These are phyloP conservation scores for Sinella curviseta DNA, from an alignment of 1,140 invertebrate genomes.

Conservation along the genomic window DNA sequence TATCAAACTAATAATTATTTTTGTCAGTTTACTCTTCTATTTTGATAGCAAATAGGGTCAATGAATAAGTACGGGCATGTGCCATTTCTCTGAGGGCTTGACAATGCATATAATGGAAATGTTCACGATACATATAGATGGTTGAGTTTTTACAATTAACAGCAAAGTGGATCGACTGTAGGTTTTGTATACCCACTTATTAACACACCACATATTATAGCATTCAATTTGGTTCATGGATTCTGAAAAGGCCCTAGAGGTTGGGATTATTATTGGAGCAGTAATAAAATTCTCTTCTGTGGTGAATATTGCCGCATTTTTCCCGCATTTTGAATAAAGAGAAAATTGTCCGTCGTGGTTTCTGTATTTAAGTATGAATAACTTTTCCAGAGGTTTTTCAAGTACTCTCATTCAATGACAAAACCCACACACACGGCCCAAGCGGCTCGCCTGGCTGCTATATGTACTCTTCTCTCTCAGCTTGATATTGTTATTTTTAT, in stretches of 20 bases:
- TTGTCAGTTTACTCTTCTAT: no score
- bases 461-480: background rate
- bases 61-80: no score
- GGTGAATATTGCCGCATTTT: background rate
- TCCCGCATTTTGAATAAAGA: background rate
- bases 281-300: background rate
- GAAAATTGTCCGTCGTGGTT: background rate
- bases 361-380: background rate
- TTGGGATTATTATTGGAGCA: background rate
- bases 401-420: background rate
- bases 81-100: no score
- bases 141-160: no score
- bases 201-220: background rate
- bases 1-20: no score
- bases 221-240: background rate
- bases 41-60: no score
- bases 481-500: constrained; percentile 24
- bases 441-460: background rate
- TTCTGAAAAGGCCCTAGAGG: constrained; percentile 2
- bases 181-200: no score
- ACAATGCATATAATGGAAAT: no score
- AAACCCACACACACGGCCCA: background rate
- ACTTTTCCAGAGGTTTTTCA: background rate
- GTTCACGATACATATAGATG: no score
- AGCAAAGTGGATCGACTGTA: no score